Base-by-base conservation (phyloP, 2,888 invertebrate genomes). In the Drosophila sordidula region DNA sequence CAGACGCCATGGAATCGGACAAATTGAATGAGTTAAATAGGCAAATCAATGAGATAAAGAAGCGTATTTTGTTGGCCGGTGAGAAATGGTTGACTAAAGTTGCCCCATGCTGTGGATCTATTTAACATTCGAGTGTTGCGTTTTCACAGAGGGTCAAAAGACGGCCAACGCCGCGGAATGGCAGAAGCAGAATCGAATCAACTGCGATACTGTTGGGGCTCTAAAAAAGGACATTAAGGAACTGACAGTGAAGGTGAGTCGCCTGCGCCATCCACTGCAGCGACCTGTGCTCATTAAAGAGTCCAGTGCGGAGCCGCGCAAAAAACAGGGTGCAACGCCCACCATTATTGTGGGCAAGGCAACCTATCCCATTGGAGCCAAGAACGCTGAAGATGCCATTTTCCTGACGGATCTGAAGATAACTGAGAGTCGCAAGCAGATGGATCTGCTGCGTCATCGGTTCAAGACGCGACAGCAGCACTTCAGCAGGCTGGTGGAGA, bases 31-130 rank as follows among this genome's bases (percentile, higher is more conserved):
- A 92, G 75, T 75, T 91, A 58, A 96, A 96, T 91, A 95, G 95
- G 78, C 95, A 96, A 93, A 96, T 97, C 90, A 94, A 95, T 88
- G 96, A 97, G 93, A 95, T 97, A 61, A 97, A 97, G 92, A 97
- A 97, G 93, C 96, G 96, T 92, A 96, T 97, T 90, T 95, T 96
- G 85, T 92, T 97, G 71, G 96, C 96, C 91, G 97, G 97, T 96
- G 89, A 68, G 54, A 8, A 4, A 14, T n/a, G 6, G 8, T 6
- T 26, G 9, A 16, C 8, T 14, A 12, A 29, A 11, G 1, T 14
- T 6, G 0, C 18, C n/a, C 3, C 29, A n/a, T 9, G 4, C 16
- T n/a, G 34, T 42, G 18, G 11, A 57, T 52, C 51, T 14, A 18
- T 3, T 22, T 29, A 22, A n/a, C 0, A 11, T 36, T 26, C 32